Evolutionary conservation across 2,888 invertebrate species (phyloP).

Genomic region (Gastrophysa polygoni): DNA sequence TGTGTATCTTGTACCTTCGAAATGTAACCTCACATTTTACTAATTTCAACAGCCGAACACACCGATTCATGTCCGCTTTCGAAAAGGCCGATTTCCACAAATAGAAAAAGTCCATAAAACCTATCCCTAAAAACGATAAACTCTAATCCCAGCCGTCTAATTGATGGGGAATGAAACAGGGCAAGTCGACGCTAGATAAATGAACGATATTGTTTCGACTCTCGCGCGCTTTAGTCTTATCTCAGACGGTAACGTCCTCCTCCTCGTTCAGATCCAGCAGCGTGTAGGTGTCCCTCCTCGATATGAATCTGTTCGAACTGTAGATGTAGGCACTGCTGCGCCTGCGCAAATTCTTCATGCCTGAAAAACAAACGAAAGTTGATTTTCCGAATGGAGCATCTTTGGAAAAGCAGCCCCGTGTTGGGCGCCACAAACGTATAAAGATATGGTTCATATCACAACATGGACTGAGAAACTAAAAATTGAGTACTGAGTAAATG

Average conservation of each 20-base stretch:
- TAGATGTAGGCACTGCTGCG: conserved; percentile 61
- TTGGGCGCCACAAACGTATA: no score
- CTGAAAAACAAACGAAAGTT: conserved; percentile 19
- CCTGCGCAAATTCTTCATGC: conserved; percentile 69
- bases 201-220: conserved; percentile 4
- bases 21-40: no score
- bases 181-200: conserved; percentile 19
- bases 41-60: no score
- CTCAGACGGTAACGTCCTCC: conserved; percentile 24
- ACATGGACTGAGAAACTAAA: no score
- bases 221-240: neutral
- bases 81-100: neutral
- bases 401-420: no score
- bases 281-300: conserved; percentile 65
- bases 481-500: no score
- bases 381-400: no score
- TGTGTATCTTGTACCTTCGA: no score
- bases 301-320: conserved; percentile 55
- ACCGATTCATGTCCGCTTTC: no score
- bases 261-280: conserved; percentile 52
- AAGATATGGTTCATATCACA: no score
- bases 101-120: conserved; percentile 4
- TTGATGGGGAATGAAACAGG: conserved; percentile 8
- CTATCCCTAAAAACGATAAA: conserved; percentile 18
- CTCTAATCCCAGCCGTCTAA: conserved; percentile 25